Percentiles rank a stretch among this genome's conserved stretches.
Conservation (phyloP, 2,888 invertebrate genomes). For the Dynastes tityus region DNA sequence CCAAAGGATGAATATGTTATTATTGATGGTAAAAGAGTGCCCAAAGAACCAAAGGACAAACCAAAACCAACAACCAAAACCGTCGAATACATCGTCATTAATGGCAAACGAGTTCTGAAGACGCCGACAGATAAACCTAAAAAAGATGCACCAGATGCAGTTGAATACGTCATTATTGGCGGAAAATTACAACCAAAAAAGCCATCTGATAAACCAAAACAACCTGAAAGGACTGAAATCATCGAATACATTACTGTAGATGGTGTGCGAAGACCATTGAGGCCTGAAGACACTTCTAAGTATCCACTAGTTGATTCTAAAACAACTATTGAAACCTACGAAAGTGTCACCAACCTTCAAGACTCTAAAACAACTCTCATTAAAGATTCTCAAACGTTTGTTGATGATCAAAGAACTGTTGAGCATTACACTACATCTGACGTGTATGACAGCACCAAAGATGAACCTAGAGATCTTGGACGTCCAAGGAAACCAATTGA, state of each 20-base stretch:
- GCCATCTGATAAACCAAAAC: conserved; percentile 36
- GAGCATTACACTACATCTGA: conserved; percentile 62
- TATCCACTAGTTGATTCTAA: conserved; percentile 54
- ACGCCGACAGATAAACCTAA: no score
- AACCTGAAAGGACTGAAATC: conserved; percentile 23
- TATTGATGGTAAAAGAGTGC: conserved; percentile 27
- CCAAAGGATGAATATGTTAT: conserved; percentile 56
- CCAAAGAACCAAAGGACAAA: neutral
- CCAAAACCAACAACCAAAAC: neutral
- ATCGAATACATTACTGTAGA: conserved; percentile 32
- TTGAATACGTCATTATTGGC: conserved; percentile 32
- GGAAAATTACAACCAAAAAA: conserved; percentile 32
- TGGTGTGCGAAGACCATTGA: conserved; percentile 40
- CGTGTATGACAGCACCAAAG: conserved; percentile 56
- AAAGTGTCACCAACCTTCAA: conserved; percentile 59
- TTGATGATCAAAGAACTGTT: conserved; percentile 60
- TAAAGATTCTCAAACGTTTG: conserved; percentile 61
- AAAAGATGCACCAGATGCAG: conserved; percentile 27
- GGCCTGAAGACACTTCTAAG: neutral
- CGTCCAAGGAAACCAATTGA: conserved; percentile 37
- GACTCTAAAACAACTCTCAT: conserved; percentile 62
- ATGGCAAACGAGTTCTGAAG: no score
- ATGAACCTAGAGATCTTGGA: conserved; percentile 50
- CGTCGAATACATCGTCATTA: neutral
- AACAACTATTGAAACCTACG: conserved; percentile 60